These are phyloP conservation scores for Chelmon rostratus DNA, from an alignment of 2,797 vertebrate genomes.

Conservation along the genomic window DNA sequence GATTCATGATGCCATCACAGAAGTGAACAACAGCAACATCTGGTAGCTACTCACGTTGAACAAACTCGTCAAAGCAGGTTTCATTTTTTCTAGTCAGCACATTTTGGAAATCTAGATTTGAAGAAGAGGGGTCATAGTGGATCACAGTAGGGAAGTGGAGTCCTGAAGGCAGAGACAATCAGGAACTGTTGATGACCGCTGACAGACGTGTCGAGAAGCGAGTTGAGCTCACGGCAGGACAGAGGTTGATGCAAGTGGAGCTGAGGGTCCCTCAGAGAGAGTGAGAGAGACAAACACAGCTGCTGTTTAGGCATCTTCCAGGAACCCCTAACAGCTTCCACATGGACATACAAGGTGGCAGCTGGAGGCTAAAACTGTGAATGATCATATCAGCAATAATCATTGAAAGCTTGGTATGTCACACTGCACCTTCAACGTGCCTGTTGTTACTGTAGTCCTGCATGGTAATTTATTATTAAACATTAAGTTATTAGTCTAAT, in stretches of 20 bases:
- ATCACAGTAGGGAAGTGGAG: constrained; percentile 17
- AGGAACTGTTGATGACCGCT: constrained; percentile 18
- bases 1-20: neutral
- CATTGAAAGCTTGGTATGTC: neutral
- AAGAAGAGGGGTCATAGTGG: neutral
- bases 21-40: neutral
- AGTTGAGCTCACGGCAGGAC: constrained; percentile 30
- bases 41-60: neutral
- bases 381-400: neutral
- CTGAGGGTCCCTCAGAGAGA: constrained; percentile 12
- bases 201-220: constrained; percentile 50
- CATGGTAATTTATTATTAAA: neutral
- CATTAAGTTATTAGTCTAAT: neutral
- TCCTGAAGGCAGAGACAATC: constrained; percentile 10
- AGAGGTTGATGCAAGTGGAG: constrained; percentile 54
- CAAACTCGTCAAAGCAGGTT: neutral
- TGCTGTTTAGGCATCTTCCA: constrained; percentile 41
- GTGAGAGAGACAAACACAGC: constrained; percentile 46
- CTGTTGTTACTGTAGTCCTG: neutral
- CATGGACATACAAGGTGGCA: neutral
- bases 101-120: neutral
- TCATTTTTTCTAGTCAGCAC: neutral
- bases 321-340: constrained; percentile 28
- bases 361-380: constrained; percentile 4
- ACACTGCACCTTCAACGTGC: neutral